Evolutionary conservation across 2,888 invertebrate species (phyloP).

Genomic region (Bruchidius siliquastri): DNA sequence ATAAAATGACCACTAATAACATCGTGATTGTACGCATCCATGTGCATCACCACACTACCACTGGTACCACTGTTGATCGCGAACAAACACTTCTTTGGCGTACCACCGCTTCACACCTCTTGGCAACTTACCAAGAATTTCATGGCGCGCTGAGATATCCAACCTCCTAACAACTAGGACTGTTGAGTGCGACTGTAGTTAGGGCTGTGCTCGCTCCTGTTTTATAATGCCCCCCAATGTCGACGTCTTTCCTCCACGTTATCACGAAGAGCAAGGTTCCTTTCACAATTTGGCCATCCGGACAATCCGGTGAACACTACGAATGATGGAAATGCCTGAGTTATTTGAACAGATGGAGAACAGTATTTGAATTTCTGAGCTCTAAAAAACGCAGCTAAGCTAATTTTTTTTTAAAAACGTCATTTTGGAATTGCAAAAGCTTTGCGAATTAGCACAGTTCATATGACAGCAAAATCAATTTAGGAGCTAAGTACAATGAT

Average conservation of each 20-base stretch:
- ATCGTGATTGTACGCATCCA: neutral
- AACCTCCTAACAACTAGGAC: conserved; percentile 46
- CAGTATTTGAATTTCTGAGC: too few relatives aligned
- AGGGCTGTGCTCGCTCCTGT: conserved; percentile 30
- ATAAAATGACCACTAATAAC: neutral
- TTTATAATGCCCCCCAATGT: conserved; percentile 41
- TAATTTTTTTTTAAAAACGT: too few relatives aligned
- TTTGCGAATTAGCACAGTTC: too few relatives aligned
- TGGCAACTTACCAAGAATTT: conserved; percentile 41
- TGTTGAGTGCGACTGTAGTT: conserved; percentile 39
- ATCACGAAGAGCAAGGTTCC: conserved; percentile 43
- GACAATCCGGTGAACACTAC: conserved; percentile 13
- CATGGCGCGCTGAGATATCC: conserved; percentile 34
- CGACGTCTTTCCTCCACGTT: conserved; percentile 7
- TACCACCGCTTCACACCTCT: neutral
- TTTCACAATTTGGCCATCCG: conserved; percentile 33
- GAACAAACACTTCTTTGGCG: neutral
- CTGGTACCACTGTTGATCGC: neutral
- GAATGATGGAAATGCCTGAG: conserved; percentile 11
- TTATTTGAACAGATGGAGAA: conserved; percentile 1
- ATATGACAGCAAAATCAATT: too few relatives aligned
- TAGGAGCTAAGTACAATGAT: too few relatives aligned
- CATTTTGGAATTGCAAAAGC: too few relatives aligned
- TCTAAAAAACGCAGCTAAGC: too few relatives aligned
- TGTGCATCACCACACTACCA: conserved; percentile 3